Percentiles rank a stretch among this genome's conserved stretches.
These are phyloP conservation scores for Tenualosa thibaudeaui DNA, from an alignment of 2,797 vertebrate species.

Conservation along the genomic window DNA sequence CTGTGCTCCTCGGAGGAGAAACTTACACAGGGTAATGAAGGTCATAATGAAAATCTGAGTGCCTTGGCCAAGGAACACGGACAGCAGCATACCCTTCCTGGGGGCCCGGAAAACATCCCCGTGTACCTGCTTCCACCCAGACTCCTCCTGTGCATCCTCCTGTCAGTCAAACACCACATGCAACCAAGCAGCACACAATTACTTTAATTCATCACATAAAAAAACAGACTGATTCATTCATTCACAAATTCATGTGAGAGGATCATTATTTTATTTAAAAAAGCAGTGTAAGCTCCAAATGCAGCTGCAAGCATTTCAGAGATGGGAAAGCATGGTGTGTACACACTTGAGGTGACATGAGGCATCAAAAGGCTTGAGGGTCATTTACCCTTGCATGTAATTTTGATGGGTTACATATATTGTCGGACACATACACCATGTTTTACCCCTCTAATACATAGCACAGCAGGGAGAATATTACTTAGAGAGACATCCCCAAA, in stretches of 20 bases:
- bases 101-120: constrained; percentile 87
- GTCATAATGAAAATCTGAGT: constrained; percentile 93
- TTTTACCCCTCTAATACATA: constrained; percentile 53
- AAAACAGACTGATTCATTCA: background rate
- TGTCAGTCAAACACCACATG: constrained; percentile 53
- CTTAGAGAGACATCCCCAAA: constrained; percentile 33
- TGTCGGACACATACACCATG: constrained; percentile 56
- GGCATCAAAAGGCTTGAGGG: background rate
- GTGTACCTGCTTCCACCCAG: constrained; percentile 90
- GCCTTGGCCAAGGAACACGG: constrained; percentile 89
- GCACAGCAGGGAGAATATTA: background rate
- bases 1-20: background rate
- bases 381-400: background rate
- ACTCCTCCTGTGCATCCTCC: constrained; percentile 89
- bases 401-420: background rate
- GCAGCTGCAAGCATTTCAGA: constrained; percentile 24
- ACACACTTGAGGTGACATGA: background rate
- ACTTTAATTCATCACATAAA: background rate
- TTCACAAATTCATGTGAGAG: too few species aligned
- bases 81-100: constrained; percentile 86
- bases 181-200: constrained; percentile 20
- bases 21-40: constrained; percentile 90
- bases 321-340: constrained; percentile 56
- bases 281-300: constrained; percentile 22
- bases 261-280: background rate